Base-by-base conservation (phyloP, 2,888 invertebrate genomes). In the Bombylius major region DNA sequence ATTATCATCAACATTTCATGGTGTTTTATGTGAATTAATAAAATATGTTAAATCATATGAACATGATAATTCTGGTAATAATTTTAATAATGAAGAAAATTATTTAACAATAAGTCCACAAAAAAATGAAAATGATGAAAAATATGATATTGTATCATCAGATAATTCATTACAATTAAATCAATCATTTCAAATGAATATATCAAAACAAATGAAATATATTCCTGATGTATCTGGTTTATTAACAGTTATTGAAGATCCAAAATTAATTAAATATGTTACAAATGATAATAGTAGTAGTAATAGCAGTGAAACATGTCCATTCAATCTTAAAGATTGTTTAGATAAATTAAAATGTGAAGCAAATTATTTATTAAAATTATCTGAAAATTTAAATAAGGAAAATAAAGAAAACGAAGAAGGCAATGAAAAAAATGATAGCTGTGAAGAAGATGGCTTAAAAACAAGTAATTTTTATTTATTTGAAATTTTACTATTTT, bases 21-120 rank as follows among this genome's bases (percentile, higher is more conserved):
- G 79, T 60, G 78, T 84, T 39, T 77, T 89, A 58, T 76, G 79
- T 1, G 85, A 87, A 68, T 72, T 89, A 65, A 79, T 85, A 50
- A 82, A 82, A 66, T 89, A 87, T 71, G 85, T 87, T 67, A 81
- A 80, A 8, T 77, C 81, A 62, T 88, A 87, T 52, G 89, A 89
- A 69, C 85, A 86, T 67, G 89, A 89, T 70, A 87, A 86, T 13
- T 73, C 89, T 51, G 79, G 86, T 0, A 82, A 82, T 52, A 83
- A 83, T 65, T 49, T 62, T 6, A 53, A 59, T n/a, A 62, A 59
- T 13, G 9, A 45, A 34, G 34, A 57, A 47, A 33, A 33, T 32
- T 39, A 33, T 12, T 49, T 50, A 32, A 60, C 51, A 45, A 51
- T 50, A 50, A 23, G 12, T 14, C 34, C 63, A 62, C 5, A 36